Evolutionary conservation across 92 coral and sea anemone species (phyloP), one percentile per base, ranked within the genome.

Genomic region (Desmophyllum pertusum): DNA sequence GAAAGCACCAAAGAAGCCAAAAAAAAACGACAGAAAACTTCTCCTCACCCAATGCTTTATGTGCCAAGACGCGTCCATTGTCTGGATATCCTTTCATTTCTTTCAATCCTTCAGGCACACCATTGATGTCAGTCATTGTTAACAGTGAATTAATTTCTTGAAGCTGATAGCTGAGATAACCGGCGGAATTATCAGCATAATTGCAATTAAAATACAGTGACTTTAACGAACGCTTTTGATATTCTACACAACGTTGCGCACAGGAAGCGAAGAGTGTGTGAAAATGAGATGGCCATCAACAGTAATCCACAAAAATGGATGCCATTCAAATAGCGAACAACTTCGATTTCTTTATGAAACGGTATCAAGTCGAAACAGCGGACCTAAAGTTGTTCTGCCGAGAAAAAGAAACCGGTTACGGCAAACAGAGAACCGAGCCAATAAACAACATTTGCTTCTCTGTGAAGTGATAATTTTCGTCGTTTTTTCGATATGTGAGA

Each of bases 261-360:
- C 35, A 50, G 23, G 55, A 87, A 83, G 43, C 81, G 74, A 77
- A 93, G 53, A 43, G 79, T 27, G 39, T 84, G 70, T 17, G 92
- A 63, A 3, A 75, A 79, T 15, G 92, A 86, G 21, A 88, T 70
- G 0, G 87, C 92, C 53, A 84, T 83, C 17, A 93, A 63, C 0
- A 90, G 73, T 61, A 90, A 75, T 23, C 96, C 96, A 40, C 92
- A 73, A 43, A 93, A 88, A 71, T 93, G 94, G 35, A 93, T 17
- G 0, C 92, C 92, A 50, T 85, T 93, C n/a, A 93, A 31, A 61
- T 93, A 93, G 61, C 96, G 93, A 11, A 90, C 45, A 37, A 75
- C 90, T 41, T 93, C 96, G 69, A 93, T 39, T 46, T 93, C 94
- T 21, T 76, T 48, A 48, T 93, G 94, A 82, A 93, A 86, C 29